A percentile compares a stretch with the other conserved stretches of the same genome.
phyloP scores from a whole-genome alignment of 2,113 vertebrate genomes.

The Patagioenas fasciata region DNA sequence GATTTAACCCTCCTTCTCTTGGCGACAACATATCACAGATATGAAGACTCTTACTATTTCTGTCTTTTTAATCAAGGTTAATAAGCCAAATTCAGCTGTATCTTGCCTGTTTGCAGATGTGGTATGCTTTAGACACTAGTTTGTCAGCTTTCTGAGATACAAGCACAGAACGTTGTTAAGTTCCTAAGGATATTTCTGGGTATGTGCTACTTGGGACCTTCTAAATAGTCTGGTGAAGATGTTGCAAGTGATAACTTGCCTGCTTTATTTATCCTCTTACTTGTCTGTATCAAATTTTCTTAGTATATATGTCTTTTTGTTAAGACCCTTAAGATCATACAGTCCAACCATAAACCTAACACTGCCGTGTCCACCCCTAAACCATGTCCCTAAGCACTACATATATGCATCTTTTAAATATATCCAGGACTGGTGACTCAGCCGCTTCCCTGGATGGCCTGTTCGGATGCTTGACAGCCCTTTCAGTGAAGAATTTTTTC shows the following conservation, averaged over 20 bases:
- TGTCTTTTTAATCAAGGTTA: background rate
- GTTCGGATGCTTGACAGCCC: no score
- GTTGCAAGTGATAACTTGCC: background rate
- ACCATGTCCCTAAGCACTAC: no score
- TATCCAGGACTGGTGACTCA: no score
- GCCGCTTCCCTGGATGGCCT: no score
- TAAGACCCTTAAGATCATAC: background rate
- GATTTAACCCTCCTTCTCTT: background rate
- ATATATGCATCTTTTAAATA: no score
- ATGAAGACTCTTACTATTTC: accelerated
- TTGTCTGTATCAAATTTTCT: background rate
- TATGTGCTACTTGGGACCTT: background rate
- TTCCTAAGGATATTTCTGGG: background rate
- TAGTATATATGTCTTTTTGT: background rate
- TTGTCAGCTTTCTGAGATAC: background rate
- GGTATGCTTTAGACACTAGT: background rate
- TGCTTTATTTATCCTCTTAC: background rate
- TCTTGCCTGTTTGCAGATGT: background rate
- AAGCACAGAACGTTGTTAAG: background rate
- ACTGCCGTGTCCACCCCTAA: no score
- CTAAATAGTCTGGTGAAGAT: background rate
- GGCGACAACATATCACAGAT: background rate
- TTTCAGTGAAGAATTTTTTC: no score
- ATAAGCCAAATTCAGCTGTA: background rate
- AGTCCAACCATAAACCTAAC: no score